These are phyloP conservation scores for Ostrea denselamellosa DNA, from an alignment of 1,140 invertebrate genomes.

Conservation along the genomic window DNA sequence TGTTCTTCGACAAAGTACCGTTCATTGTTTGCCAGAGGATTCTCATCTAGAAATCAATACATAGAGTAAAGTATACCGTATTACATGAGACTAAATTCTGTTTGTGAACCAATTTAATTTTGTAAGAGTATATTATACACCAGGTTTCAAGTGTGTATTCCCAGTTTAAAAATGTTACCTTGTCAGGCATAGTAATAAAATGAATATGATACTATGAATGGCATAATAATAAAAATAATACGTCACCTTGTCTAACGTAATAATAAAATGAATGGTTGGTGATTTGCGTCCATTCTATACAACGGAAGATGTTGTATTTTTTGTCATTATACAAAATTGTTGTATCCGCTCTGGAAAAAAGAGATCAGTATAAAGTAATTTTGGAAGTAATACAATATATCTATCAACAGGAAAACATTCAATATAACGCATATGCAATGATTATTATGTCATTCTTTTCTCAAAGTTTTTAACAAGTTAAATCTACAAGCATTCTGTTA, in stretches of 20 bases:
- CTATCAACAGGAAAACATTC: too few species aligned
- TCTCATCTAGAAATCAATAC: not conserved
- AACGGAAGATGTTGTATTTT: slow-evolving; percentile 40
- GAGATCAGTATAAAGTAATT: not conserved
- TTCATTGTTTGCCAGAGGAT: not conserved
- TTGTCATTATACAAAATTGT: not conserved
- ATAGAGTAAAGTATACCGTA: not conserved
- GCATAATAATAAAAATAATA: not conserved
- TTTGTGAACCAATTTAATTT: not conserved
- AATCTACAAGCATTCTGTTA: too few species aligned
- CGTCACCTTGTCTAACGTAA: slow-evolving; percentile 13
- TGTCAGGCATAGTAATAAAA: too few species aligned
- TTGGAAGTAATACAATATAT: too few species aligned
- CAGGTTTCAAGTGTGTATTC: too few species aligned
- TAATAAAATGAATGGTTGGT: slow-evolving; percentile 26
- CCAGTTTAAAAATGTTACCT: too few species aligned
- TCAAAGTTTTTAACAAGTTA: too few species aligned
- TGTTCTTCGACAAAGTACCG: slow-evolving; percentile 21
- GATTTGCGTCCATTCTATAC: slow-evolving; percentile 40
- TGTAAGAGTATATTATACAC: too few species aligned
- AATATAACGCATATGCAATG: too few species aligned
- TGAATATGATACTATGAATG: too few species aligned
- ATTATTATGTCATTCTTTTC: too few species aligned
- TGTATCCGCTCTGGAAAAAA: not conserved
- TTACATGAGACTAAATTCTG: not conserved